A percentile compares a stretch with the other conserved stretches of the same genome.
These are phyloP conservation scores for Agrilus cyanescens DNA, from an alignment of 2,888 invertebrate genomes.

Conservation along the genomic window DNA sequence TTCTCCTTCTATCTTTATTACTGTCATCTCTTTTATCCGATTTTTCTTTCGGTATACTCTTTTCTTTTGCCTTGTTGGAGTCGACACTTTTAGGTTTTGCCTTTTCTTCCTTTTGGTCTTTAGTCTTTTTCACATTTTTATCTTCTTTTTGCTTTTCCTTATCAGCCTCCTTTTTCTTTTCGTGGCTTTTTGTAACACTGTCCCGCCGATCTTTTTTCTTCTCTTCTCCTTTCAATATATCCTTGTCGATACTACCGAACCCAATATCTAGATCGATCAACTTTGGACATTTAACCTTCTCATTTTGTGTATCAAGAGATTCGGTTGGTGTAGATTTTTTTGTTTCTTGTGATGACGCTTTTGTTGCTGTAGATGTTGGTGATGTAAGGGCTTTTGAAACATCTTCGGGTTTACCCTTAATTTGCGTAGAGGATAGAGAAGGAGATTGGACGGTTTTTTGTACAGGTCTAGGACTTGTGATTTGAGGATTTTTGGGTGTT, in stretches of 20 bases:
- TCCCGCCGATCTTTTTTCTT: background rate
- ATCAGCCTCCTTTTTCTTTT: conserved; percentile 13
- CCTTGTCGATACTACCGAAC: conserved; percentile 23
- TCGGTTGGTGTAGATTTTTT: too few species aligned
- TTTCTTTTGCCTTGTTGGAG: conserved; percentile 9
- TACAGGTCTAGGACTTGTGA: background rate
- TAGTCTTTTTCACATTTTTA: conserved; percentile 1
- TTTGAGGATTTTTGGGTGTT: conserved; percentile 8
- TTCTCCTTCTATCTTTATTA: conserved; percentile 12
- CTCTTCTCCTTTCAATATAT: conserved; percentile 17
- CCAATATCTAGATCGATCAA: conserved; percentile 10
- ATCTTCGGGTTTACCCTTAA: too few species aligned
- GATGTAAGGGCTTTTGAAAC: too few species aligned
- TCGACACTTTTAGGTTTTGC: background rate
- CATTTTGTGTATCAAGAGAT: too few species aligned
- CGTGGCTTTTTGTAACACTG: conserved; percentile 4
- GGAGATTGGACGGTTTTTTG: too few species aligned
- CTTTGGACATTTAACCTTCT: too few species aligned
- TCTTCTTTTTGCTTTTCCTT: conserved; percentile 8
- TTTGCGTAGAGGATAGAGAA: too few species aligned
- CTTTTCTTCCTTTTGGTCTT: conserved; percentile 7
- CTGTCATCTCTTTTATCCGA: conserved; percentile 10
- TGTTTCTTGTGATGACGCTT: too few species aligned
- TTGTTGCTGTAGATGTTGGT: too few species aligned
- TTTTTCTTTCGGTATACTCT: conserved; percentile 12